These are phyloP conservation scores for Eospalax fontanierii DNA, from an alignment of 2,797 vertebrate species.

Conservation along the genomic window DNA sequence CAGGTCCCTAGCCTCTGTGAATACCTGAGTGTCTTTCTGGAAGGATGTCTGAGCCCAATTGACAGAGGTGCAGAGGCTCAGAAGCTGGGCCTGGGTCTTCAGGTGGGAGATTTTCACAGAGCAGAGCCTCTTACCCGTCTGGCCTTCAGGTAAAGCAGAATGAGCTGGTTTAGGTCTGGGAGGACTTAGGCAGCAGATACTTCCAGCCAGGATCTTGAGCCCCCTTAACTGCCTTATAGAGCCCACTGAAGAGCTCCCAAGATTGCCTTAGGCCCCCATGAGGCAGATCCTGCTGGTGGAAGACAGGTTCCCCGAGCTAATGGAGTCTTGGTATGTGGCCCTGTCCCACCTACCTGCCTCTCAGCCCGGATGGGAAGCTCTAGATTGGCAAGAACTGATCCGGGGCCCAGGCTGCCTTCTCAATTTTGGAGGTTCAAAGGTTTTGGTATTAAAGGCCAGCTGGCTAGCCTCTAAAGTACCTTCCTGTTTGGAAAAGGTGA, in stretches of 20 bases:
- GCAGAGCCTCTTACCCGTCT: neutral
- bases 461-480: neutral
- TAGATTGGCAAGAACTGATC: neutral
- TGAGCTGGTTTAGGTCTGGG: too few species aligned
- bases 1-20: neutral
- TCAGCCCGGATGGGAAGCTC: neutral
- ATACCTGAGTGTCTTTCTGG: neutral
- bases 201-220: neutral
- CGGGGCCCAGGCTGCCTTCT: fast-evolving
- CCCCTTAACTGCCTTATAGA: neutral
- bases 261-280: neutral
- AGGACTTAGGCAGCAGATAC: neutral
- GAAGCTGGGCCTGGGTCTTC: neutral
- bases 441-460: neutral
- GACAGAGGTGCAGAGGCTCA: neutral
- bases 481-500: neutral
- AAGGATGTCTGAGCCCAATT: fast-evolving
- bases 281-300: neutral
- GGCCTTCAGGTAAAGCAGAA: neutral
- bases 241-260: too few species aligned
- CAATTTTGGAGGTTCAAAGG: neutral
- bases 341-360: neutral
- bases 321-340: neutral
- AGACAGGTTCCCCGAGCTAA: neutral
- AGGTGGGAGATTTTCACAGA: neutral